These are phyloP conservation scores for Neomorphus geoffroyi DNA, from an alignment of 2,797 vertebrate species.

Conservation along the genomic window DNA sequence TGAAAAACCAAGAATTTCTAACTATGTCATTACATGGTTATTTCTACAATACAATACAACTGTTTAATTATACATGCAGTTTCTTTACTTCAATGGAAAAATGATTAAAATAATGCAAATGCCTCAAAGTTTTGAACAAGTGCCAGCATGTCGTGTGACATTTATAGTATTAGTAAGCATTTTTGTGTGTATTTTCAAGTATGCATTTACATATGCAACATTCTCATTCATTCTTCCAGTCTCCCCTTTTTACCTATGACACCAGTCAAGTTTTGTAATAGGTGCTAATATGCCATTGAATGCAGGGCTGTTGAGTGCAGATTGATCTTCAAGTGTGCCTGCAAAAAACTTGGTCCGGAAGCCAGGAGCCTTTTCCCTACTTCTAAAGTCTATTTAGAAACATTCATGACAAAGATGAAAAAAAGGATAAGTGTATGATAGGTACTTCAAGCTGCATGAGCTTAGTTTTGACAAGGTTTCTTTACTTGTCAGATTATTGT, in stretches of 20 bases:
- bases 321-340: background rate
- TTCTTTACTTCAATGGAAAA: conserved; percentile 77
- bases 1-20: conserved; percentile 82
- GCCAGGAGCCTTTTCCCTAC: background rate
- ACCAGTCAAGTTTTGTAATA: background rate
- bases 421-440: background rate
- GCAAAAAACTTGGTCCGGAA: background rate
- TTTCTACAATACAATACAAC: conserved; percentile 80
- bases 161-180: conserved; percentile 37
- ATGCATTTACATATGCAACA: background rate
- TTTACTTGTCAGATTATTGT: background rate
- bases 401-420: background rate
- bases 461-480: conserved; percentile 1
- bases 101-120: conserved; percentile 79
- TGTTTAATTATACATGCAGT: conserved; percentile 80
- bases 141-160: conserved; percentile 65
- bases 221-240: conserved; percentile 10
- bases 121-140: conserved; percentile 74
- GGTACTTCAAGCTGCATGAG: background rate
- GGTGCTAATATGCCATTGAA: background rate
- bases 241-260: background rate
- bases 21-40: conserved; percentile 81
- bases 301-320: background rate
- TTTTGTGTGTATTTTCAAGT: background rate
- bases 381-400: background rate